Percentiles rank a stretch among this genome's conserved stretches.
These are phyloP conservation scores for Digitonthophagus gazella DNA, from an alignment of 2,888 invertebrate species.

Conservation along the genomic window DNA sequence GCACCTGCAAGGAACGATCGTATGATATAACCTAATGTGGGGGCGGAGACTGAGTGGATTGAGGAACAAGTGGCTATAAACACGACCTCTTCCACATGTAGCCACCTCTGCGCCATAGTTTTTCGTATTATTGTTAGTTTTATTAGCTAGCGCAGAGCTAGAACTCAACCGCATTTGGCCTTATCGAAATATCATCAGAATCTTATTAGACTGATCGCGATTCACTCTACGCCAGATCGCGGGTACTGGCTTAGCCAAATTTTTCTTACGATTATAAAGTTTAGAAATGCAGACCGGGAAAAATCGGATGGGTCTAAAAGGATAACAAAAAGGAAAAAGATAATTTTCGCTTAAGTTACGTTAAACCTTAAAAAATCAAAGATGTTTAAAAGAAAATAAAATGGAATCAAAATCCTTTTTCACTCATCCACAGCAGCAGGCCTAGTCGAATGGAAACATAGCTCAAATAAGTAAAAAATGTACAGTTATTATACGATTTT, in stretches of 20 bases:
- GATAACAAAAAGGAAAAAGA: background rate
- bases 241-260: constrained; percentile 41
- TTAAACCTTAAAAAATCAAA: too few species aligned
- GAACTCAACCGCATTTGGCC: constrained; percentile 47
- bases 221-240: constrained; percentile 33
- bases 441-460: background rate
- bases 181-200: constrained; percentile 46
- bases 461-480: background rate
- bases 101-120: constrained; percentile 26
- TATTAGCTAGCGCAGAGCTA: constrained; percentile 35
- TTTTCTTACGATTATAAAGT: constrained; percentile 32
- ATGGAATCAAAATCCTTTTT: background rate
- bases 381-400: too few species aligned
- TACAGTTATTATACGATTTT: background rate
- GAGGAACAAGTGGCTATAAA: constrained; percentile 71
- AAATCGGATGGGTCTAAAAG: background rate
- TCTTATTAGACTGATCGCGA: constrained; percentile 43
- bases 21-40: constrained; percentile 95
- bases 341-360: too few species aligned
- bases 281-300: constrained; percentile 17
- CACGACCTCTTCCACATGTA: constrained; percentile 48
- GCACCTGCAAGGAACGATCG: constrained; percentile 85
- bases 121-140: constrained; percentile 18
- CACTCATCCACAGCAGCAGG: background rate
- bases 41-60: constrained; percentile 82